Base-by-base conservation (phyloP, 2,797 vertebrate genomes). In the Thripadectes ignobilis region DNA sequence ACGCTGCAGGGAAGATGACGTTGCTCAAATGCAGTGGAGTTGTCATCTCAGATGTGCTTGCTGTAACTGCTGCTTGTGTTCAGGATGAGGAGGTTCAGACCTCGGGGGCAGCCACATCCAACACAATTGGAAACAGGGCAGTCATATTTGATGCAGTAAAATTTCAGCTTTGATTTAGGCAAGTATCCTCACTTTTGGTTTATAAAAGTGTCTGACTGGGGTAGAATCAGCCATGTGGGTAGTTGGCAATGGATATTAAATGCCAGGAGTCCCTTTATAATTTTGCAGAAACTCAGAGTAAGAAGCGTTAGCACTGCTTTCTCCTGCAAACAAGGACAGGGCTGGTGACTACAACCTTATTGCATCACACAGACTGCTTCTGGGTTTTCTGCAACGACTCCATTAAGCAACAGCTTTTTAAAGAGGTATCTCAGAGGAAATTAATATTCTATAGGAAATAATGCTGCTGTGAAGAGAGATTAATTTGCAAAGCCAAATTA, bases 331-430 rank as follows among this genome's bases (percentile, higher is more conserved):
- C 19, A 45, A 62, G 65, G 59, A n/a, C 0, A 0, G 6, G 19
- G n/a, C 23, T 68, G 43, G n/a, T 59, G 30, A 22, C 22, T 9
- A 9, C 54, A 61, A 27, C 20, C 29, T 77, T 36, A 1, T 14
- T 0, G 1, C 2, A 1, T 59, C 55, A 12, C 11, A 10, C 18
- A n/a, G 22, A 1, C 34, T 48, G 9, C 10, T 58, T 9, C 36
- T 76, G 68, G n/a, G 19, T 41, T 75, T 81, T 88, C 61, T 71
- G 34, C 39, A 41, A 38, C 14, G 15, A 10, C 15, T 66, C 15
- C 21, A 21, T 2, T 14, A 43, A 52, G 39, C 24, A 26, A 9
- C 7, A 17, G 4, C 22, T 72, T 81, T 36, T 21, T 41, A 20
- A 36, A 73, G 26, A 18, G 38, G 5, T 20, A 9, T 76, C 52